A percentile compares a stretch with the other conserved stretches of the same genome.
phyloP scores from a whole-genome alignment of 2,113 vertebrate species.

The Nerophis ophidion region DNA sequence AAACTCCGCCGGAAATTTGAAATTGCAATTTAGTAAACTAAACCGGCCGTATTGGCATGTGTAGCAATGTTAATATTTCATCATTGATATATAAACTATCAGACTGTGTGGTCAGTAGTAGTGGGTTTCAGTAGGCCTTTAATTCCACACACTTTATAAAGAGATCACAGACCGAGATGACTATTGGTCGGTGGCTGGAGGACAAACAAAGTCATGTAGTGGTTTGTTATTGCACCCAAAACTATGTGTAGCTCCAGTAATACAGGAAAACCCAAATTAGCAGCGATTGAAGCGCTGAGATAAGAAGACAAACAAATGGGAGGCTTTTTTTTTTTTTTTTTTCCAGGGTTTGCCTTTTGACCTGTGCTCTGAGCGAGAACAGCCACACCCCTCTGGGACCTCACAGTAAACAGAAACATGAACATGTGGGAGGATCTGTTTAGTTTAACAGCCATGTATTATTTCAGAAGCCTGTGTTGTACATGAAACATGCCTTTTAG shows the following conservation, averaged over 20 bases:
- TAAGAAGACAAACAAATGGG: constrained; percentile 51
- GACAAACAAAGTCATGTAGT: not conserved
- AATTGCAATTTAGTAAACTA: too few species aligned
- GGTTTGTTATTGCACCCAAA: constrained; percentile 1
- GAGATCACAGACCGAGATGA: not conserved
- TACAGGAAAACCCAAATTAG: constrained; percentile 52
- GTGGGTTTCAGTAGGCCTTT: too few species aligned
- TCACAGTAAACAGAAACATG: constrained; percentile 12
- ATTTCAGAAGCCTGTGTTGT: constrained; percentile 33
- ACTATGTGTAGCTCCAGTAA: constrained; percentile 16
- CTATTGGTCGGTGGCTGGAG: not conserved
- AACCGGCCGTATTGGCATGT: too few species aligned
- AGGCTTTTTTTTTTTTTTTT: constrained; percentile 11
- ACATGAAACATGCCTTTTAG: constrained; percentile 35
- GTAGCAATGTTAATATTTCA: too few species aligned
- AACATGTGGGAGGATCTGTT: constrained; percentile 18
- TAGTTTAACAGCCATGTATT: constrained; percentile 32
- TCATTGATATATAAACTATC: too few species aligned
- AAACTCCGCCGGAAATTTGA: too few species aligned
- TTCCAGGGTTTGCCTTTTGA: constrained; percentile 38
- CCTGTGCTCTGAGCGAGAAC: constrained; percentile 17
- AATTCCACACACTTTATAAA: constrained; percentile 10
- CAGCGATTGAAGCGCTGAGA: constrained; percentile 44
- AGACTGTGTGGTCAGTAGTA: too few species aligned
- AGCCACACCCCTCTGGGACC: constrained; percentile 38